Evolutionary conservation across 2,888 invertebrate genomes (phyloP).

Genomic region (Microctonus hyperodae): DNA sequence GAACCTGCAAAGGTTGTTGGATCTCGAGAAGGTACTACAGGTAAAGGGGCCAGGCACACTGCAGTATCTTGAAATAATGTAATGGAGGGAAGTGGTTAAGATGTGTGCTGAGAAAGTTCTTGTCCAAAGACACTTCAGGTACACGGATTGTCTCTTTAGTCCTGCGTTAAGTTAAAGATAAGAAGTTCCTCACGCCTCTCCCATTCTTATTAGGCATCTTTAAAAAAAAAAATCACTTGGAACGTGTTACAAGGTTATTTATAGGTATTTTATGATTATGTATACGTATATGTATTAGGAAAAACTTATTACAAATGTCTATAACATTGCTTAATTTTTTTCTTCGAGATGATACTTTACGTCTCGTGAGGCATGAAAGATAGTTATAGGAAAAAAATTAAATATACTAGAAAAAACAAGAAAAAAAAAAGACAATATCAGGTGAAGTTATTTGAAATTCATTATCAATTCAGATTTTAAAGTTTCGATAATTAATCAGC

Average conservation of each 20-base stretch:
- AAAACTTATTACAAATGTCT: too few species aligned
- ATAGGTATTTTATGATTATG: not conserved
- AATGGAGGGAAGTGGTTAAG: slow-evolving; percentile 4
- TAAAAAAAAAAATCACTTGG: slow-evolving; percentile 17
- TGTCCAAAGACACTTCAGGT: slow-evolving; percentile 11
- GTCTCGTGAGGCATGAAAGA: slow-evolving; percentile 16
- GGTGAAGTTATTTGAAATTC: too few species aligned
- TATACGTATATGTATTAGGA: not conserved
- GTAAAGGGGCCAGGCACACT: not conserved
- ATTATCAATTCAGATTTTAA: not conserved
- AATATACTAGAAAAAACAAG: not conserved
- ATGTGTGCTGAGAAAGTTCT: slow-evolving; percentile 6
- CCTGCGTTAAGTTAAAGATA: slow-evolving; percentile 17
- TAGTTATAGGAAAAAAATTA: not conserved
- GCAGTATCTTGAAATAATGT: slow-evolving; percentile 17
- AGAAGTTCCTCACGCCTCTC: not conserved
- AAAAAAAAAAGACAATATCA: too few species aligned
- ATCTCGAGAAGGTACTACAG: not conserved
- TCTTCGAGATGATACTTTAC: not conserved
- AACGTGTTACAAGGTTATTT: slow-evolving; percentile 22
- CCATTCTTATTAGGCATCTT: not conserved
- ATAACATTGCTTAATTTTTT: not conserved
- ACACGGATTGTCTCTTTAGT: slow-evolving; percentile 26
- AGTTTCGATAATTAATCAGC: too few species aligned
- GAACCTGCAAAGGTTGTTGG: not conserved